A percentile compares a stretch with the other conserved stretches of the same genome.
Evolutionary conservation across 2,113 vertebrate species (phyloP).

Genomic region (Plectropomus leopardus): DNA sequence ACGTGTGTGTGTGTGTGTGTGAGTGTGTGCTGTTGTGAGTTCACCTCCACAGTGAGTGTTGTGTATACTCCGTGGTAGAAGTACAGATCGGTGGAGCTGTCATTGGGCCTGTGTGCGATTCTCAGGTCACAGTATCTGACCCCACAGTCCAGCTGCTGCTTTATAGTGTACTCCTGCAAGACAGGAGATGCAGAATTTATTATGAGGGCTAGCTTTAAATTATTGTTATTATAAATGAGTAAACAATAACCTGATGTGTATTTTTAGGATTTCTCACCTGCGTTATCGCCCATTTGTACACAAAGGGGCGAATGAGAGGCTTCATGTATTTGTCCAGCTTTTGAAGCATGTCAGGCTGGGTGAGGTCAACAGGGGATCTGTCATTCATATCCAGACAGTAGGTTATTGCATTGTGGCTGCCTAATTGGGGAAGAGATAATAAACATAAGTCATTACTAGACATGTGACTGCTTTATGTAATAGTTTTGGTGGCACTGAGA

Average conservation of each 20-base stretch:
- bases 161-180: conserved; percentile 79
- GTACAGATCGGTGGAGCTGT: conserved; percentile 83
- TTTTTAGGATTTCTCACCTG: conserved; percentile 73
- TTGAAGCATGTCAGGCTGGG: conserved; percentile 85
- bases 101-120: conserved; percentile 85
- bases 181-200: conserved; percentile 17
- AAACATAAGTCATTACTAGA: not conserved
- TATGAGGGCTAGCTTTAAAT: rapidly evolving
- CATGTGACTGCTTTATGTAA: not conserved
- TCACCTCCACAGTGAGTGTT: conserved; percentile 86
- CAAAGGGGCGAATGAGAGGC: conserved; percentile 85
- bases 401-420: conserved; percentile 87
- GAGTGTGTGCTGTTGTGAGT: not conserved
- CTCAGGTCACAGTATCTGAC: conserved; percentile 87
- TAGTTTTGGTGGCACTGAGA: not conserved
- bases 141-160: conserved; percentile 86
- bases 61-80: conserved; percentile 89
- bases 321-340: conserved; percentile 87
- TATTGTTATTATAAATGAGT: not conserved
- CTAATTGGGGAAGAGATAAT: conserved; percentile 54
- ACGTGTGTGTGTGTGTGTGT: not conserved
- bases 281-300: conserved; percentile 87
- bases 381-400: conserved; percentile 87
- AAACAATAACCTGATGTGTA: not conserved
- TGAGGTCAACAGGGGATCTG: conserved; percentile 84